Percentiles rank a stretch among this genome's conserved stretches.
Evolutionary conservation across 2,888 invertebrate genomes (phyloP).

Genomic region (Drosophila imparisetae): DNA sequence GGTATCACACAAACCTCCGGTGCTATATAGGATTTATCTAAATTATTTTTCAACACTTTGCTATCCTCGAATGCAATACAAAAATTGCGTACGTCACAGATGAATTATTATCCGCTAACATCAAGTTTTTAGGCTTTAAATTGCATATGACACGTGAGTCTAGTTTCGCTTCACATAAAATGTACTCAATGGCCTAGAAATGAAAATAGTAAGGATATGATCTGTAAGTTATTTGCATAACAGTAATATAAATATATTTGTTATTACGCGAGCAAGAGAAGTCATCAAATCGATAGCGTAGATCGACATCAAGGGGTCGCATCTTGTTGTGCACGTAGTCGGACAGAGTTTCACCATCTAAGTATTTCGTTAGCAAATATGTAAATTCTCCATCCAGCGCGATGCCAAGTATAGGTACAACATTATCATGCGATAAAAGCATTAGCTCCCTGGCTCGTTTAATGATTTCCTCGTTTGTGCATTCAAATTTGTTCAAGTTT

Average conservation of each 20-base stretch:
- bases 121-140: conserved; percentile 13
- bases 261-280: not conserved
- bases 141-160: not conserved
- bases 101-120: accelerated
- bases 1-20: conserved; percentile 15
- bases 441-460: not conserved
- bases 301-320: not conserved
- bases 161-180: not conserved
- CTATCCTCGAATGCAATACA: not conserved
- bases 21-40: conserved; percentile 8
- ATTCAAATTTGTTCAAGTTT: too few species aligned
- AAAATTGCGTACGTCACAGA: not conserved
- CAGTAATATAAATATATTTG: not conserved
- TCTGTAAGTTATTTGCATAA: not conserved
- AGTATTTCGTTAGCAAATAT: not conserved
- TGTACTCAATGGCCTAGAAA: not conserved
- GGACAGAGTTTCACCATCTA: not conserved
- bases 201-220: not conserved
- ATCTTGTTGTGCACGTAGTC: not conserved
- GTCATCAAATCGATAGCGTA: not conserved
- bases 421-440: not conserved
- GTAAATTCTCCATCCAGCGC: not conserved
- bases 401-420: not conserved
- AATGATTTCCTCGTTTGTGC: not conserved
- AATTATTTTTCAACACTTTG: not conserved